phyloP scores from a whole-genome alignment of 1,140 invertebrate species.

The Triops cancriformis region DNA sequence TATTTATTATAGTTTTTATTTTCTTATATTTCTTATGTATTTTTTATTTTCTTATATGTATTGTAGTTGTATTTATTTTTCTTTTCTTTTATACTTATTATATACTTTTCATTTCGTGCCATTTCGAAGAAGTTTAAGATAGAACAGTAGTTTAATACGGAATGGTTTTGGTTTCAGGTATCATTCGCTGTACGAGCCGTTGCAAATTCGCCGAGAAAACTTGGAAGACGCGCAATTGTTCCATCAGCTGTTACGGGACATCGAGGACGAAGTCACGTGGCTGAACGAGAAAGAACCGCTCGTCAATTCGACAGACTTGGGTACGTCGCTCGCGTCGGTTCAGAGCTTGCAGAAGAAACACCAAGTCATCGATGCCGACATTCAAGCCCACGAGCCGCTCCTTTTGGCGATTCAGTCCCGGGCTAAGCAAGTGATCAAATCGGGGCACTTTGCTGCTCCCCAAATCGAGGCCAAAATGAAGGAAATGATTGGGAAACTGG shows the following conservation, averaged over 20 bases:
- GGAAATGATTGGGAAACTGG: conserved; percentile 54
- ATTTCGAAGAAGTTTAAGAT: no score
- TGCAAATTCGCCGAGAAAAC: conserved; percentile 80
- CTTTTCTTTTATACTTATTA: no score
- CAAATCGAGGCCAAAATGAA: conserved; percentile 57
- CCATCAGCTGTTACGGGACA: conserved; percentile 75
- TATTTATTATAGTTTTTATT: no score
- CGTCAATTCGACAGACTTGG: conserved; percentile 66
- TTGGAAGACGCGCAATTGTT: conserved; percentile 74
- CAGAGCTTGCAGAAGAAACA: conserved; percentile 96
- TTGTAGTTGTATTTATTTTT: no score
- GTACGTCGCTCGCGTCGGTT: conserved; percentile 74
- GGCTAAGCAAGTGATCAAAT: conserved; percentile 67
- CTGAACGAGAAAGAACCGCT: conserved; percentile 74
- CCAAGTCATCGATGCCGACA: conserved; percentile 67
- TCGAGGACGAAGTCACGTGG: conserved; percentile 80
- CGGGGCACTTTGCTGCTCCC: conserved; percentile 68
- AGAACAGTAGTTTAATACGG: background rate
- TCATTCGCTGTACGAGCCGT: conserved; percentile 73
- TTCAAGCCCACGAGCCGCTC: conserved; percentile 70
- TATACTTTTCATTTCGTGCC: no score
- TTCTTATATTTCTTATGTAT: no score
- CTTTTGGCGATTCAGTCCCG: conserved; percentile 58
- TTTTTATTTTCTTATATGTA: no score
- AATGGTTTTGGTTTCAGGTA: conserved; percentile 46